phyloP scores from a whole-genome alignment of 2,113 vertebrate genomes.

The Alethe diademata region DNA sequence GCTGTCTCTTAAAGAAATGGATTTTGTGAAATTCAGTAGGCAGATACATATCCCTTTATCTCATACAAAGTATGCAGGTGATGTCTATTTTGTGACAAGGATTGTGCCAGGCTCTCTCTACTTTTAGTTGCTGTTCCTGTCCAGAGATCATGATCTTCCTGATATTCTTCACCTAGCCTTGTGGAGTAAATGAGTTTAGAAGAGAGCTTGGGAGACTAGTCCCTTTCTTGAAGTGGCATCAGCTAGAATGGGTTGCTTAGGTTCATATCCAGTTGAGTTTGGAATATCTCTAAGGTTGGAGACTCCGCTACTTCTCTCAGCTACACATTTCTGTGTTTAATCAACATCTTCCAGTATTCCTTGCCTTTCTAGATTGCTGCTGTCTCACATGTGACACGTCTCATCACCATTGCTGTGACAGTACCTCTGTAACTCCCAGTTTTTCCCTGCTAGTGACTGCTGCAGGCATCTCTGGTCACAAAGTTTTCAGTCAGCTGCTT shows the following conservation, averaged over 20 bases:
- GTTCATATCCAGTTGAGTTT: not conserved
- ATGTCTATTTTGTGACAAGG: not conserved
- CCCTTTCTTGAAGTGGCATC: not conserved
- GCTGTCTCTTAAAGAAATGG: not conserved
- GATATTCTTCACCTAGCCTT: not conserved
- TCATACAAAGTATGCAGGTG: not conserved
- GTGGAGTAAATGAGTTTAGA: not conserved
- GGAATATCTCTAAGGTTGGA: not conserved
- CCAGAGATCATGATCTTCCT: not conserved
- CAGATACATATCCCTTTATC: not conserved
- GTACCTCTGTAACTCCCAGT: not conserved
- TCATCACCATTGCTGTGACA: not conserved
- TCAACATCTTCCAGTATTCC: not conserved
- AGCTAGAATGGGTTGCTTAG: not conserved
- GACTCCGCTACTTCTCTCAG: not conserved
- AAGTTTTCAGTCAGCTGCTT: not conserved
- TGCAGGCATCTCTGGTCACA: not conserved
- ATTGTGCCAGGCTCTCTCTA: not conserved
- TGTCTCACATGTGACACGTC: not conserved
- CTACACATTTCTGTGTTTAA: not conserved
- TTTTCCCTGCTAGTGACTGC: not conserved
- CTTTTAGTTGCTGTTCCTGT: not conserved
- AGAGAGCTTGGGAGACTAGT: not conserved
- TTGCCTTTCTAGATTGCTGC: not conserved
- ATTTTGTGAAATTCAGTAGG: not conserved